Conservation (phyloP, 2,888 invertebrate species). For the Eurytoma californica region DNA sequence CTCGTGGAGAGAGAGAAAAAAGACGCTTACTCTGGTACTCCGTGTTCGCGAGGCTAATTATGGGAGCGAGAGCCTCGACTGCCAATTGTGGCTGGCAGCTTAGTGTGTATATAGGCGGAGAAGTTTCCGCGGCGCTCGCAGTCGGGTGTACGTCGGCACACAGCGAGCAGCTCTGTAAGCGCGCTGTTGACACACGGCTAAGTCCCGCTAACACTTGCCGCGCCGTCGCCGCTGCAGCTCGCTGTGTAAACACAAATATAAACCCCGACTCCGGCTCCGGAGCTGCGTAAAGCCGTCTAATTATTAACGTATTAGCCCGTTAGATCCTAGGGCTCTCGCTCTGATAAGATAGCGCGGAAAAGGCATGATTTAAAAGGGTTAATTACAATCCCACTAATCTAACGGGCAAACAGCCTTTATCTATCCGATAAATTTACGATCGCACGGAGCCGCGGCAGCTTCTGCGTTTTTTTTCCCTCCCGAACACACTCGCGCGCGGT, state of each 20-base stretch:
- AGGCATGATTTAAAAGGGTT: conserved; percentile 6
- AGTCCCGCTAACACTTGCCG: conserved; percentile 30
- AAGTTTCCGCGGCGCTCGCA: conserved; percentile 11
- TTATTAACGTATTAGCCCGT: conserved; percentile 38
- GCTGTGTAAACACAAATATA: conserved; percentile 35
- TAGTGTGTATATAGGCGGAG: background rate
- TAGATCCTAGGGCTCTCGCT: conserved; percentile 2
- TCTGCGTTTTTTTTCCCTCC: background rate
- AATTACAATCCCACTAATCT: conserved; percentile 14
- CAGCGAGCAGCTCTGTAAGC: background rate
- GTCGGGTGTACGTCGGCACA: background rate
- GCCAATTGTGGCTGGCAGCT: background rate
- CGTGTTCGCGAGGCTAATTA: too few relatives aligned
- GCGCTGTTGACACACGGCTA: conserved; percentile 25
- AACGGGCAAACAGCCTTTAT: conserved; percentile 19
- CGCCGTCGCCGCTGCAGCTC: conserved; percentile 2
- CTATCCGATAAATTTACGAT: conserved; percentile 13
- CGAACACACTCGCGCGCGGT: background rate
- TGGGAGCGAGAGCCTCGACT: too few relatives aligned
- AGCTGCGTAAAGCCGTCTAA: conserved; percentile 31
- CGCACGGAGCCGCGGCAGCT: background rate
- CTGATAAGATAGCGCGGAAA: conserved; percentile 31
- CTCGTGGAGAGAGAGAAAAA: too few relatives aligned
- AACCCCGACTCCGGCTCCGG: conserved; percentile 6
- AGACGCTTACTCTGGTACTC: too few relatives aligned